These are phyloP conservation scores for Indicator maculatus DNA, from an alignment of 2,113 vertebrate species.

Conservation along the genomic window DNA sequence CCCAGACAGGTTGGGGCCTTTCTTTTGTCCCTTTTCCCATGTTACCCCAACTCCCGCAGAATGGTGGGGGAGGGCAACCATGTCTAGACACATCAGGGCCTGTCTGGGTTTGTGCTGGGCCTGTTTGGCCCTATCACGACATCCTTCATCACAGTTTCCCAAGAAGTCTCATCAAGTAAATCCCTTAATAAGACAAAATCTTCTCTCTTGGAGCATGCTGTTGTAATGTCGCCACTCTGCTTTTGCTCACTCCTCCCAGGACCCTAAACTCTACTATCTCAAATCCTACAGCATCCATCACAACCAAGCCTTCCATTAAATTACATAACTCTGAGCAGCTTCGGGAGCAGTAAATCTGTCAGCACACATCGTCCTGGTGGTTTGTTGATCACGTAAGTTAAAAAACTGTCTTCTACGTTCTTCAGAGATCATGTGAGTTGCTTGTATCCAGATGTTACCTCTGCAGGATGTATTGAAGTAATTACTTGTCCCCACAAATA, in stretches of 20 bases:
- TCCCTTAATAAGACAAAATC: neutral
- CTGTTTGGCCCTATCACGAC: too few relatives aligned
- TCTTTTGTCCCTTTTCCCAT: too few relatives aligned
- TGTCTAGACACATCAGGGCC: too few relatives aligned
- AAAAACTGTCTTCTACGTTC: neutral
- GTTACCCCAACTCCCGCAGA: too few relatives aligned
- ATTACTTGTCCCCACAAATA: neutral
- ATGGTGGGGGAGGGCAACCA: too few relatives aligned
- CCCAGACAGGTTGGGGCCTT: too few relatives aligned
- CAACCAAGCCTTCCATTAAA: neutral
- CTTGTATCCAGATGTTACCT: neutral
- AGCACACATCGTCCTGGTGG: fast-evolving
- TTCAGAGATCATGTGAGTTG: neutral
- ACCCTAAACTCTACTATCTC: neutral
- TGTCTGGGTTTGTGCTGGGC: too few relatives aligned
- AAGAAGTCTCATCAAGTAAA: neutral
- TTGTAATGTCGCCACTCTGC: neutral
- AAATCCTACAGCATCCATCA: neutral
- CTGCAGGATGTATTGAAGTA: neutral
- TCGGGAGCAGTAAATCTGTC: neutral
- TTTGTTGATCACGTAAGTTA: neutral
- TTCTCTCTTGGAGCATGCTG: neutral
- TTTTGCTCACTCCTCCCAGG: neutral
- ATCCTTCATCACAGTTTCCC: neutral
- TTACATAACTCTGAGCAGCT: neutral